Evolutionary conservation across 2,113 vertebrate species (phyloP).

Genomic region (Engraulis encrasicolus): DNA sequence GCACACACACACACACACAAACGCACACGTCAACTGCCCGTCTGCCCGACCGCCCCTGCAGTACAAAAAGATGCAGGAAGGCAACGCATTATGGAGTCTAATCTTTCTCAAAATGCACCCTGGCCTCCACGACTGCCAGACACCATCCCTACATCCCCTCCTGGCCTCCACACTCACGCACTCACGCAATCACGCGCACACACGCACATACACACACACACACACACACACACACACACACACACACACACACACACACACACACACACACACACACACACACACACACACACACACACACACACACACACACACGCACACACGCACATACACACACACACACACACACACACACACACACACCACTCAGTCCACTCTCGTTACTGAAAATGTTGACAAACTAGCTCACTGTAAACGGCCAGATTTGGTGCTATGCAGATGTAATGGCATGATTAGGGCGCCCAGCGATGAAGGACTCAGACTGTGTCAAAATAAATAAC

Average conservation of each 20-base stretch:
- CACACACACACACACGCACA: too few relatives aligned
- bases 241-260: too few relatives aligned
- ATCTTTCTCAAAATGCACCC: background rate
- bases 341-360: too few relatives aligned
- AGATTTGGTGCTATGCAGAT: background rate
- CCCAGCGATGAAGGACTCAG: background rate
- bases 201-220: too few relatives aligned
- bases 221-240: too few relatives aligned
- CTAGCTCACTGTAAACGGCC: background rate
- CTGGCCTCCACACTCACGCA: too few relatives aligned
- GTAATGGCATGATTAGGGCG: background rate
- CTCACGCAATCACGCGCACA: too few relatives aligned
- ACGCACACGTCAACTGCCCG: too few relatives aligned
- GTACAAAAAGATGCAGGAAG: slow-evolving; percentile 11
- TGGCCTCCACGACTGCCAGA: background rate
- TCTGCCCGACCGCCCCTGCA: background rate
- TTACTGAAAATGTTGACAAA: background rate
- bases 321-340: too few relatives aligned
- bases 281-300: too few relatives aligned
- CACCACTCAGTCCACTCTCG: background rate
- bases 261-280: too few relatives aligned
- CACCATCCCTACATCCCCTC: background rate
- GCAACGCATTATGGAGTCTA: background rate
- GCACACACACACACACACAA: background rate
- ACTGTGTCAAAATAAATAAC: slow-evolving; percentile 2